Conservation (phyloP, 1,140 invertebrate genomes). For the Homarus americanus region DNA sequence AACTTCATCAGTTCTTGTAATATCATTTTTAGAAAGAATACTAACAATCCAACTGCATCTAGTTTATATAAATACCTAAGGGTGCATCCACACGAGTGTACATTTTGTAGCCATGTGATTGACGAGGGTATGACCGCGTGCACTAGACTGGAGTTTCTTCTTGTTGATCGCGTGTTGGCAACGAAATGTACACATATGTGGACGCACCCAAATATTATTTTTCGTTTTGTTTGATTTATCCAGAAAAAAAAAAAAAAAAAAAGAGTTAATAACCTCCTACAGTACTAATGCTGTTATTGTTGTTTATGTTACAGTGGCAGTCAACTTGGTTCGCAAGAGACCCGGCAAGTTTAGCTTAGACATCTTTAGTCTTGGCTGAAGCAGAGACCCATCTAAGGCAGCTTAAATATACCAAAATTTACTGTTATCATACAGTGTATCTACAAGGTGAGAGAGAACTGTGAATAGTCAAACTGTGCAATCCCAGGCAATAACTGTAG, state of each 20-base stretch:
- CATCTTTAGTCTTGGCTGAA: constrained; percentile 63
- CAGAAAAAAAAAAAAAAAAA: not conserved
- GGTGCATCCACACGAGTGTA: too few relatives aligned
- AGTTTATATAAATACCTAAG: too few relatives aligned
- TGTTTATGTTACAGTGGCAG: constrained; percentile 54
- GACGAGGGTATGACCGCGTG: too few relatives aligned
- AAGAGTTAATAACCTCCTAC: not conserved
- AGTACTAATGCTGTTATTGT: not conserved
- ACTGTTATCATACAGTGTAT: not conserved
- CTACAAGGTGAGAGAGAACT: not conserved
- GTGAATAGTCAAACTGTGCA: constrained; percentile 10
- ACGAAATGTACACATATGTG: too few relatives aligned
- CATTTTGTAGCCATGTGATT: too few relatives aligned
- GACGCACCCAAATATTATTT: too few relatives aligned
- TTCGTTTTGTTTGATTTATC: not conserved
- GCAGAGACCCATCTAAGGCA: not conserved
- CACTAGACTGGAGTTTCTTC: too few relatives aligned
- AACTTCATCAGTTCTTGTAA: too few relatives aligned
- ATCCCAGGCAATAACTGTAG: not conserved
- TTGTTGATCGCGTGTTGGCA: too few relatives aligned
- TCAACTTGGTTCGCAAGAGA: constrained; percentile 65
- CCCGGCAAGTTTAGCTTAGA: constrained; percentile 66
- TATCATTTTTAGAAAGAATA: too few relatives aligned
- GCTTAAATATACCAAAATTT: not conserved
- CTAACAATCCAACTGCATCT: too few relatives aligned